Base-by-base conservation (phyloP, 2,888 invertebrate species). In the Carpatolechia fugitivella region DNA sequence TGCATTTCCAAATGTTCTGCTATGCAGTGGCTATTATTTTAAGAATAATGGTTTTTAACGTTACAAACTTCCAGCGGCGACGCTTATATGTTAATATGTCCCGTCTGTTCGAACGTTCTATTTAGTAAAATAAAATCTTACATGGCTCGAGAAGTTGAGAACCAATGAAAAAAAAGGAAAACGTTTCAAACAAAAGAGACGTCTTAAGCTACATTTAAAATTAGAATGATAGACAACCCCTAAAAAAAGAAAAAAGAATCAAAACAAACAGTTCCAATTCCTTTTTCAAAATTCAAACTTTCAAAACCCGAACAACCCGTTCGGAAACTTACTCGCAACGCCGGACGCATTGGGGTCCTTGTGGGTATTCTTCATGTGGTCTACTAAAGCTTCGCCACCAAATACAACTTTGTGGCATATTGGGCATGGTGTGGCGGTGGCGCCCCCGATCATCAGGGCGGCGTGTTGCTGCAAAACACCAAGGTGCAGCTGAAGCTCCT, bases 391-490 rank as follows among this genome's bases (percentile, higher is more conserved):
- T 89, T 98, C 97, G 64, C 96, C 96, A 68, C 97, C 97, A 75
- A 97, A 94, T 91, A 97, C 97, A 81, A 97, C 94, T 91, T 98
- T 97, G 92, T 97, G 97, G 91, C 97, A 98, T 72, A 97, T 94
- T 52, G 97, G 97, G 88, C 98, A 98, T 66, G 96, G 95, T 59
- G 97, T 96, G 67, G 97, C 96, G 77, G 96, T 96, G 64, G 97
- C 97, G 72, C 97, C 97, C 75, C 97, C 97, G 80, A 94, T 94
- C 92, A 96, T 95, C 80, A 97, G 93, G 77, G 97, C 97, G 71
- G 96, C 96, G 91, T 97, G 97, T 94, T 97, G 97, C 95, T 97
- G 96, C 93, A 96, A 94, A 93, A 96, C 96, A 94, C 96, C 96
- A 93, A 95, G 94, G 94, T 96, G 96, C 92, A 95, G 93, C 94